Conservation (phyloP, 64 coral and sea anemone species). For the Dendrophyllia cribrosa region DNA sequence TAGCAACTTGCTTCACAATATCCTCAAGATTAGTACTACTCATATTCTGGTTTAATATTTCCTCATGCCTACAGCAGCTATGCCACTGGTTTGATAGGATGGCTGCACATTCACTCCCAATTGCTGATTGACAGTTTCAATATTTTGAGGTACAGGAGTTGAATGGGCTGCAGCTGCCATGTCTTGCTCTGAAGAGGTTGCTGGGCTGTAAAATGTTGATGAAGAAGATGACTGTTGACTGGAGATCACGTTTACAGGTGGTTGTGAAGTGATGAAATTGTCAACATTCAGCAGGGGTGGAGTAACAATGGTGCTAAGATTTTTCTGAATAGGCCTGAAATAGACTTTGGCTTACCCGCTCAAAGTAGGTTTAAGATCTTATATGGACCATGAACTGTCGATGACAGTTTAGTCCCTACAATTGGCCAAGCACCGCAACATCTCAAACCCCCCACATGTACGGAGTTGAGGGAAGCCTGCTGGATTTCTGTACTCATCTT, state of each 20-base stretch:
- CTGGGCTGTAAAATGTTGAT: too few relatives aligned
- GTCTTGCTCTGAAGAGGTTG: too few relatives aligned
- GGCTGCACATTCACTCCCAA: too few relatives aligned
- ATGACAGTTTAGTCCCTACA: conserved; percentile 12
- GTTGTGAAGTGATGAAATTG: too few relatives aligned
- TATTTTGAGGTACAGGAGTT: too few relatives aligned
- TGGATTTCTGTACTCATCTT: conserved; percentile 33
- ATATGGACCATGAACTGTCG: conserved; percentile 6
- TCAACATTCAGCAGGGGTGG: too few relatives aligned
- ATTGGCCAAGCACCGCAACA: conserved; percentile 20
- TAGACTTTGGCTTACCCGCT: not conserved
- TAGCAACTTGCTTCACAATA: not conserved
- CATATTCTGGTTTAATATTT: too few relatives aligned
- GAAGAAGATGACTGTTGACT: too few relatives aligned
- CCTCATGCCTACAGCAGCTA: not conserved
- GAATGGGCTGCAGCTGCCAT: too few relatives aligned
- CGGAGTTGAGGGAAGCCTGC: conserved; percentile 11
- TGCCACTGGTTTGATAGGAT: too few relatives aligned
- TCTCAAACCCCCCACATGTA: conserved; percentile 32
- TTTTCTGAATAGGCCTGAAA: conserved; percentile 32
- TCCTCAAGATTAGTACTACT: not conserved
- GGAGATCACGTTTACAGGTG: too few relatives aligned
- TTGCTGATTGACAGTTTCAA: too few relatives aligned
- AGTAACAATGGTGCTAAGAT: conserved; percentile 16
- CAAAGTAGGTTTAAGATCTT: not conserved